These are phyloP conservation scores for Eupithecia insigniata DNA, from an alignment of 2,888 invertebrate genomes.

Conservation along the genomic window DNA sequence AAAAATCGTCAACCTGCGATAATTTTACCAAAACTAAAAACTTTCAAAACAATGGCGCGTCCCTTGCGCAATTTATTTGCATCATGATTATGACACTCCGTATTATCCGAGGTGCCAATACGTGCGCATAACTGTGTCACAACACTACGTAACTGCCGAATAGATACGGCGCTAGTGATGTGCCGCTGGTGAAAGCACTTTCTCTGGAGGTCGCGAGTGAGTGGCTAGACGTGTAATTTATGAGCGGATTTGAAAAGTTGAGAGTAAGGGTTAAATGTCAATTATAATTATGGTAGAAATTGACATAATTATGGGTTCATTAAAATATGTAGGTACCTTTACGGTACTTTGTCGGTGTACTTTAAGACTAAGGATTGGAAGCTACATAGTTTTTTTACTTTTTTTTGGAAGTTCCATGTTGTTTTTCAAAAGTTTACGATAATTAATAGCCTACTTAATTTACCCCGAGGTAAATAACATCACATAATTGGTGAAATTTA, in stretches of 20 bases:
- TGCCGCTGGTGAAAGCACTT: conserved; percentile 37
- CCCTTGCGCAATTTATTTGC: conserved; percentile 18
- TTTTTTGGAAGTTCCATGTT: too few species aligned
- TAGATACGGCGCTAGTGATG: conserved; percentile 17
- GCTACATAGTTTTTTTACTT: too few species aligned
- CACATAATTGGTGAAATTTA: too few species aligned
- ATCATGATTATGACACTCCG: conserved; percentile 21
- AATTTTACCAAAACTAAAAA: background rate
- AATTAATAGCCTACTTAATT: too few species aligned
- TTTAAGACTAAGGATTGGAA: background rate
- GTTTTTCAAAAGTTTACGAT: too few species aligned
- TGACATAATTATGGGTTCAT: background rate
- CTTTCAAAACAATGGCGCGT: conserved; percentile 11
- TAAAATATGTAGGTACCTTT: background rate
- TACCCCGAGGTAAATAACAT: too few species aligned
- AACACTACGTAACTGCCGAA: conserved; percentile 48
- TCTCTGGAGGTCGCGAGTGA: conserved; percentile 30
- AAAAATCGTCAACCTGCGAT: background rate
- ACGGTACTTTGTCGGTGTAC: background rate
- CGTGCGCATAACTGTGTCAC: conserved; percentile 51
- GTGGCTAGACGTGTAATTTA: conserved; percentile 9
- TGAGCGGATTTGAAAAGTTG: background rate
- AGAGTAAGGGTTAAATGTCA: conserved; percentile 18
- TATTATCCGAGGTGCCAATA: conserved; percentile 29
- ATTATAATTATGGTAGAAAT: conserved; percentile 8